Evolutionary conservation across 2,888 invertebrate species (phyloP), one percentile per base, ranked within the genome.

Genomic region (Rhagophthalmus giganteus): DNA sequence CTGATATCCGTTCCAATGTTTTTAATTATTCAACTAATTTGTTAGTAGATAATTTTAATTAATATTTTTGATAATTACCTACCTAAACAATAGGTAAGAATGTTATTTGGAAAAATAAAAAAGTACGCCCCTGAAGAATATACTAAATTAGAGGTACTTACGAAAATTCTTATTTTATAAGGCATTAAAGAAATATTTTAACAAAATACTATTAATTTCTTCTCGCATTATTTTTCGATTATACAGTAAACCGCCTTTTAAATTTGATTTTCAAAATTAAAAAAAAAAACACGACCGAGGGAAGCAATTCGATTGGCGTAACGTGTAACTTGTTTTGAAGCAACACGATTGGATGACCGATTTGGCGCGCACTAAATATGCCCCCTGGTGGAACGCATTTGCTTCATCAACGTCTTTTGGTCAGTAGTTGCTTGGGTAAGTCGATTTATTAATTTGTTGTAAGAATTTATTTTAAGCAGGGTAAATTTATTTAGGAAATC

Each of bases 291-390:
- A n/a, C n/a, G n/a, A n/a, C n/a, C n/a, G n/a, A n/a, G n/a, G n/a
- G n/a, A n/a, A n/a, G n/a, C n/a, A n/a, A n/a, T n/a, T n/a, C n/a
- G 20, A 20, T 5, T 20, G 20, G 20, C n/a, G n/a, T 20, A 5
- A 20, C 7, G 20, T 20, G 3, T 20, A 9, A 5, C 4, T 7
- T 28, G 30, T 4, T 30, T 30, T 7, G 4, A 10, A 4, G 24
- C n/a, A 3, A 9, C n/a, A 11, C 44, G 60, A 72, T 73, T 73
- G 72, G 73, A 40, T 15, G 57, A 33, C 33, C 57, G 57, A 72
- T 74, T 74, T 73, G 73, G 73, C 73, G 74, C 69, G 68, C 58
- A 49, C 63, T 56, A 49, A 20, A 15, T 54, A 66, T 70, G 73
- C 72, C 64, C 69, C 46, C 61, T 64, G 49, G 44, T 66, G 72